phyloP scores from a whole-genome alignment of 2,888 invertebrate species.

The Camponotus fellah region DNA sequence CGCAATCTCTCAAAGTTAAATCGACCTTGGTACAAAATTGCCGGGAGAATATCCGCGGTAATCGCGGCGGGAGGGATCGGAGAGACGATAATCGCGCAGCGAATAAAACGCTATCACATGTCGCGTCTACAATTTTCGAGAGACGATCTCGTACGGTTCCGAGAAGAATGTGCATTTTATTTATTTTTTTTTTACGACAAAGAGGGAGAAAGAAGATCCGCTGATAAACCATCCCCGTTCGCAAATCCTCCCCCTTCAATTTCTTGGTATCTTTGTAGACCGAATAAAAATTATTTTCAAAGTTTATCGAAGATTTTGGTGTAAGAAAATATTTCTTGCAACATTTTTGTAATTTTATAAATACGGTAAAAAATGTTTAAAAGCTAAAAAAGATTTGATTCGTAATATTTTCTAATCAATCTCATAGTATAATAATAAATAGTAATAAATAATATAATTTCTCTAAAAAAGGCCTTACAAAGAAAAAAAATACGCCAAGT shows the following conservation, averaged over 20 bases:
- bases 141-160: conserved; percentile 40
- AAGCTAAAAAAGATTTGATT: not conserved
- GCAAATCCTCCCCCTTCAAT: conserved; percentile 23
- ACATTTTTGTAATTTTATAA: not conserved
- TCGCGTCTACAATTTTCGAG: conserved; percentile 46
- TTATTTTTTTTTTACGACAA: not conserved
- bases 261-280: not conserved
- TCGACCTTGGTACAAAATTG: conserved; percentile 54
- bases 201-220: conserved; percentile 4
- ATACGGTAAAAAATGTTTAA: not conserved
- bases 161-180: not conserved
- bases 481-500: too few relatives aligned
- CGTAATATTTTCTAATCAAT: not conserved
- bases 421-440: too few relatives aligned
- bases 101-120: conserved; percentile 51
- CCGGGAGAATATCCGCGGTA: conserved; percentile 35
- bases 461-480: too few relatives aligned
- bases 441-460: too few relatives aligned
- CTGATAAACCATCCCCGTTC: conserved; percentile 2
- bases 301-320: not conserved
- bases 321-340: not conserved
- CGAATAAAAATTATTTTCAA: not conserved
- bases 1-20: conserved; percentile 55
- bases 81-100: conserved; percentile 41
- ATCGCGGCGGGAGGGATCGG: conserved; percentile 26